Percentiles rank a stretch among this genome's conserved stretches.
These are phyloP conservation scores for Emydoidea blandingii DNA, from an alignment of 2,797 vertebrate species.

Conservation along the genomic window DNA sequence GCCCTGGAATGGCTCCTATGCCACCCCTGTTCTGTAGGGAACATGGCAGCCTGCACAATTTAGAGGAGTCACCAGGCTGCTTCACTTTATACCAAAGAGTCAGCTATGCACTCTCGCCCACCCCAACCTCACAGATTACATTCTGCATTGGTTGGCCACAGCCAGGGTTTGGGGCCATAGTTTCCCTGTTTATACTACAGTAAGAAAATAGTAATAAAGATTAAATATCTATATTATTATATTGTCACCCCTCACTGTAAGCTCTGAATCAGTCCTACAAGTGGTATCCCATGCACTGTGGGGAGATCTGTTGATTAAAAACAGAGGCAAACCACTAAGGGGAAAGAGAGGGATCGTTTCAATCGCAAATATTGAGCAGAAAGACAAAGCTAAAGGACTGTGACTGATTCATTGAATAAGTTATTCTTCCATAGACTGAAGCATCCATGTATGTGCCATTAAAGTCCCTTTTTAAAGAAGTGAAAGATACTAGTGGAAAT, in stretches of 20 bases:
- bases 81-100: neutral
- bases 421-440: neutral
- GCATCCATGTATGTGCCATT: neutral
- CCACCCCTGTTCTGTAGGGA: neutral
- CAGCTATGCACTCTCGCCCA: rapidly evolving
- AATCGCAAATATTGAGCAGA: neutral
- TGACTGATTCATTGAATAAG: neutral
- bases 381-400: neutral
- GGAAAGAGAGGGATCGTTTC: neutral
- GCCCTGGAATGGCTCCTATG: neutral
- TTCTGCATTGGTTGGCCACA: neutral
- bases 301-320: neutral
- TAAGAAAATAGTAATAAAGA: neutral
- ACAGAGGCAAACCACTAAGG: neutral
- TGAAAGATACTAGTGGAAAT: neutral
- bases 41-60: neutral
- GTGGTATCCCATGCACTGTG: neutral
- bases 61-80: neutral
- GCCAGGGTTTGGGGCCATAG: neutral
- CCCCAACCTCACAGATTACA: neutral
- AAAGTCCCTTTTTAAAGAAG: neutral
- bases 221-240: neutral
- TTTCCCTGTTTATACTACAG: neutral
- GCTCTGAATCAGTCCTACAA: neutral
- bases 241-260: neutral